A percentile compares a stretch with the other conserved stretches of the same genome.
phyloP scores from a whole-genome alignment of 2,888 invertebrate genomes.

The Cephus spinipes region DNA sequence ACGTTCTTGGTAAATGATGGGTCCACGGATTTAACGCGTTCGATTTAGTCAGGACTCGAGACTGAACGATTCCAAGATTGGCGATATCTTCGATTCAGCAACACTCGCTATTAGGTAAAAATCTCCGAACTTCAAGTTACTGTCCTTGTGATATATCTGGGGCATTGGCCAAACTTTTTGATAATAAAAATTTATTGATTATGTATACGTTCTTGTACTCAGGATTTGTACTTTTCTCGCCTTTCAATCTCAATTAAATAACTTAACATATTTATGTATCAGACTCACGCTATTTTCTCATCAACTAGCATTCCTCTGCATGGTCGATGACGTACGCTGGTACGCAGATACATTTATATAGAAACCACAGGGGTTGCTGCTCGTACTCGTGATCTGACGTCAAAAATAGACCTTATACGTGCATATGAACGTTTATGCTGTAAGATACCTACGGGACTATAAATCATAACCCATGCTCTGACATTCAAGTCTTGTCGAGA shows the following conservation, averaged over 20 bases:
- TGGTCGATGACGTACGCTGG: background rate
- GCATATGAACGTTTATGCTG: background rate
- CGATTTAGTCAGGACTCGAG: background rate
- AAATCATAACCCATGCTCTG: conserved; percentile 5
- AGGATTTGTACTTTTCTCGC: background rate
- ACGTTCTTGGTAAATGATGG: background rate
- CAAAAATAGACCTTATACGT: background rate
- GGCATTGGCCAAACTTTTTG: background rate
- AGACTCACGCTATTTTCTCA: background rate
- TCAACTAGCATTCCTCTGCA: background rate
- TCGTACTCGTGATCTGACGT: background rate
- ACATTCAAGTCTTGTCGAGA: background rate
- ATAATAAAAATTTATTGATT: background rate
- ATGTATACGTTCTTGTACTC: background rate
- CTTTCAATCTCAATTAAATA: background rate
- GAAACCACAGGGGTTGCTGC: conserved; percentile 1
- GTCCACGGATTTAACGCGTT: background rate
- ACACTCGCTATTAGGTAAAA: background rate
- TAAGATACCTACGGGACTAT: background rate
- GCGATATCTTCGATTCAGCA: background rate
- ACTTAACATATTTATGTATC: background rate
- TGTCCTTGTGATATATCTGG: background rate
- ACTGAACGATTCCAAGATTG: background rate
- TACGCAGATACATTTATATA: background rate
- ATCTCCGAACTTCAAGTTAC: background rate